Percentiles rank a stretch among this genome's conserved stretches.
These are phyloP conservation scores for Rhinogobio ventralis DNA, from an alignment of 2,797 vertebrate genomes.

Conservation along the genomic window DNA sequence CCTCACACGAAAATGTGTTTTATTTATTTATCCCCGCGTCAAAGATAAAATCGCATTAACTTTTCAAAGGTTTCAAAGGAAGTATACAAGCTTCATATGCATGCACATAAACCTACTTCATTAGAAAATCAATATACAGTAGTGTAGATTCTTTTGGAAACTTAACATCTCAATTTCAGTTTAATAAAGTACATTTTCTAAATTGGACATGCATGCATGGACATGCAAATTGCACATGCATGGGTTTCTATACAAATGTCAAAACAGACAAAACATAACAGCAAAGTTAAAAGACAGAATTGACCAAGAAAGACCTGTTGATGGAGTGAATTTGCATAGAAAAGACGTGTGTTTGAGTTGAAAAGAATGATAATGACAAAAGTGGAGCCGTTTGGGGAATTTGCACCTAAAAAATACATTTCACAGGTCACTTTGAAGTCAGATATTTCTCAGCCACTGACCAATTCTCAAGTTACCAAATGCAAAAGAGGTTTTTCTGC, in stretches of 20 bases:
- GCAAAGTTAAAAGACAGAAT: neutral
- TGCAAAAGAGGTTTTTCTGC: neutral
- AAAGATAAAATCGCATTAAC: neutral
- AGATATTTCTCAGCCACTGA: slow-evolving; percentile 10
- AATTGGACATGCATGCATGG: neutral
- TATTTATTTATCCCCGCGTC: neutral
- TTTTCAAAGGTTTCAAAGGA: neutral
- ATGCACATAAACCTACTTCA: neutral
- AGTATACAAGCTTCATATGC: neutral
- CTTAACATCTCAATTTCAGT: neutral
- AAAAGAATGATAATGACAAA: slow-evolving; percentile 20
- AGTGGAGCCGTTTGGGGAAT: slow-evolving; percentile 6
- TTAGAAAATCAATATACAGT: neutral
- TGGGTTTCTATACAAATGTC: neutral
- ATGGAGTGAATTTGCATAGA: slow-evolving; percentile 5
- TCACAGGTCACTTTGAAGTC: slow-evolving; percentile 31
- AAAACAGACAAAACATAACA: neutral
- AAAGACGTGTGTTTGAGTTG: neutral
- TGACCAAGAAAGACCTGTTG: neutral
- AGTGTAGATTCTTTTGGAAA: neutral
- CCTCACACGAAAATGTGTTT: neutral
- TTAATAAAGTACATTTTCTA: neutral
- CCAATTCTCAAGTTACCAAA: slow-evolving; percentile 22
- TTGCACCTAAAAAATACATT: slow-evolving; percentile 14
- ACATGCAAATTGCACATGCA: too few species aligned